Percentiles rank a stretch among this genome's conserved stretches.
Evolutionary conservation across 2,888 invertebrate species (phyloP).

Genomic region (Ptychoptera contaminata): DNA sequence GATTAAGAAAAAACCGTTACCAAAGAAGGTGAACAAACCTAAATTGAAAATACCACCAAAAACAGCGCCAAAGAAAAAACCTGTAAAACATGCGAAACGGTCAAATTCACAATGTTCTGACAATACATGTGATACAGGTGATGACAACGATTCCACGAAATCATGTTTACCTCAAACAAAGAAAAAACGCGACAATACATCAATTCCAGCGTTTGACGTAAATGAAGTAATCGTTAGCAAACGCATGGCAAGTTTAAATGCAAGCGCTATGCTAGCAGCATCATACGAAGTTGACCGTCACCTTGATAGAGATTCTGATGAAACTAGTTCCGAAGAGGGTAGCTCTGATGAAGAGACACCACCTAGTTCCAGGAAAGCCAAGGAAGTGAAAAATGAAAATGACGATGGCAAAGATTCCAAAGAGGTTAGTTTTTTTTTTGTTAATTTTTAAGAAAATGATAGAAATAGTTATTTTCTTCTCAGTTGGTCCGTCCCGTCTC

Average conservation of each 20-base stretch:
- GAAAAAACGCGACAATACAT: conserved; percentile 9
- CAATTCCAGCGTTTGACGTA: conserved; percentile 35
- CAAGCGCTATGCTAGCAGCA: conserved; percentile 77
- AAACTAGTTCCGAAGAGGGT: conserved; percentile 6
- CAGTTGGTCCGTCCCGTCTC: conserved; percentile 29
- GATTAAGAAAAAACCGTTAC: conserved; percentile 17
- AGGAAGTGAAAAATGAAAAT: conserved; percentile 13
- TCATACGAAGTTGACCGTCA: conserved; percentile 55
- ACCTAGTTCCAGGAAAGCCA: conserved; percentile 8
- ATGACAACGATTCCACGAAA: conserved; percentile 10
- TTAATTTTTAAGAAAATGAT: not conserved
- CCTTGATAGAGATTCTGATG: conserved; percentile 21
- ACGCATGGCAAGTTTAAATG: conserved; percentile 82
- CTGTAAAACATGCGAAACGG: conserved; percentile 22
- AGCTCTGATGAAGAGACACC: conserved; percentile 5
- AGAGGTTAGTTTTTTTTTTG: conserved; percentile 9
- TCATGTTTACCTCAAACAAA: not conserved
- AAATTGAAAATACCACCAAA: conserved; percentile 34
- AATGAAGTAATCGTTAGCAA: conserved; percentile 80
- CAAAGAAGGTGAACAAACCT: conserved; percentile 20
- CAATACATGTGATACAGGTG: conserved; percentile 12
- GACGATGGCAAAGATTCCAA: conserved; percentile 10
- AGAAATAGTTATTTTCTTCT: not conserved
- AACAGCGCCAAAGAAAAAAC: conserved; percentile 18
- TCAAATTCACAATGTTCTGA: not conserved